Evolutionary conservation across 2,888 invertebrate species (phyloP), one percentile per base, ranked within the genome.

Genomic region (Papilio elwesi): DNA sequence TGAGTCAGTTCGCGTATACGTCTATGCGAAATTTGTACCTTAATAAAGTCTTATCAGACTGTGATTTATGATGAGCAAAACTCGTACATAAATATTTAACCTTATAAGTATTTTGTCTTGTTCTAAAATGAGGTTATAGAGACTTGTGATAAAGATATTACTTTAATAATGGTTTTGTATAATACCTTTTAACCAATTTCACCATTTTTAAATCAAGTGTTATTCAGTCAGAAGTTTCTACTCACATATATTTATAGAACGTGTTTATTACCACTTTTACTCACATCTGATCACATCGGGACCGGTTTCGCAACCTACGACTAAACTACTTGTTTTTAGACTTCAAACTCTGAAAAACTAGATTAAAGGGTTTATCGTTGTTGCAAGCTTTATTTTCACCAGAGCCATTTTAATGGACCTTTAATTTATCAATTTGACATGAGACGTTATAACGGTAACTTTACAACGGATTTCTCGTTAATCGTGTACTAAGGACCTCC

Each of bases 1-100:
- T 68, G 68, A 69, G 47, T 74, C 68, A 71, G 59, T 48, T 51
- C 53, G 67, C 68, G 69, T 68, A 48, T 68, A 13, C 62, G 26
- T 49, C 51, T 49, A 48, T 66, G 49, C 51, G 64, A 68, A 53
- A 47, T 65, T 59, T 55, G 26, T 64, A 38, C 51, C 16, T 59
- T 43, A 47, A 69, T 69, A 48, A 26, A 16, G 26, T 12, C 16
- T 65, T 59, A 48, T 59, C 52, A 52, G 51, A 57, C 59, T 65
- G 43, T 26, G 51, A 59, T 51, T 59, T 52, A 67, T 43, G 12
- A 62, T 8, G 38, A 15, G 26, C 65, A 26, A 26, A 26, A 26
- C 26, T 26, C 26, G 4, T 43, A 47, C 43, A 8, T 10, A 13
- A 26, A 53, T 67, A 13, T 38, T 55, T 16, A 47, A 67, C 47